Conservation (phyloP, 2,888 invertebrate genomes). For the Zaprionus lineosus region DNA sequence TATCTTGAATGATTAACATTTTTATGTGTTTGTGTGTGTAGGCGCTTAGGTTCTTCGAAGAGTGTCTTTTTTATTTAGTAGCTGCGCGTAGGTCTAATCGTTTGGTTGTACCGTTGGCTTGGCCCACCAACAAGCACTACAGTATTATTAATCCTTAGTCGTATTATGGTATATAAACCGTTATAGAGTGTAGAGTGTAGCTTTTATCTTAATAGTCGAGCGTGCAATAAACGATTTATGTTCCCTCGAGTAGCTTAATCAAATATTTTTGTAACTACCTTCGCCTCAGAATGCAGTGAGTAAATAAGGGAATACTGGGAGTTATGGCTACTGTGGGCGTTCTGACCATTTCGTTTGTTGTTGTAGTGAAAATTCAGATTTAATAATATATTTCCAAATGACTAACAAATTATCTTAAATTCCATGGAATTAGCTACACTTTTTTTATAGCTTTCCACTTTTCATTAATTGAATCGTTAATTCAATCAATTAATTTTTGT, state of each 20-base stretch:
- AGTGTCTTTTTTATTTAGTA: slow-evolving; percentile 53
- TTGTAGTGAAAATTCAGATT: too few relatives aligned
- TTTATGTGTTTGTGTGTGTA: slow-evolving; percentile 22
- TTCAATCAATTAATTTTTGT: too few relatives aligned
- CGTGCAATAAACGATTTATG: slow-evolving; percentile 63
- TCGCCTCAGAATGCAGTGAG: slow-evolving; percentile 59
- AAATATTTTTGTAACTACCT: slow-evolving; percentile 40
- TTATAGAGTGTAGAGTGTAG: background rate
- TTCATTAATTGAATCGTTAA: too few relatives aligned
- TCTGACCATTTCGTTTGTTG: too few relatives aligned
- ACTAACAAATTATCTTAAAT: too few relatives aligned
- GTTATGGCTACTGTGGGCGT: too few relatives aligned
- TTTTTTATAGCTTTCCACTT: too few relatives aligned
- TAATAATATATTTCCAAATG: too few relatives aligned
- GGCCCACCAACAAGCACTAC: background rate
- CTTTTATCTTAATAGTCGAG: slow-evolving; percentile 49
- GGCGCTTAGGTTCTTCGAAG: slow-evolving; percentile 45
- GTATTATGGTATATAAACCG: slow-evolving; percentile 1
- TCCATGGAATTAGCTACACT: too few relatives aligned
- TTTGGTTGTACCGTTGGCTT: slow-evolving; percentile 34
- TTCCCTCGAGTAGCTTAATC: slow-evolving; percentile 41
- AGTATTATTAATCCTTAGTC: slow-evolving; percentile 2
- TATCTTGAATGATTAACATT: slow-evolving; percentile 11
- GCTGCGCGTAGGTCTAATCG: slow-evolving; percentile 39
- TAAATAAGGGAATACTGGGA: slow-evolving; percentile 31